phyloP scores from a whole-genome alignment of 1,140 invertebrate genomes.

The Laupala kohalensis region DNA sequence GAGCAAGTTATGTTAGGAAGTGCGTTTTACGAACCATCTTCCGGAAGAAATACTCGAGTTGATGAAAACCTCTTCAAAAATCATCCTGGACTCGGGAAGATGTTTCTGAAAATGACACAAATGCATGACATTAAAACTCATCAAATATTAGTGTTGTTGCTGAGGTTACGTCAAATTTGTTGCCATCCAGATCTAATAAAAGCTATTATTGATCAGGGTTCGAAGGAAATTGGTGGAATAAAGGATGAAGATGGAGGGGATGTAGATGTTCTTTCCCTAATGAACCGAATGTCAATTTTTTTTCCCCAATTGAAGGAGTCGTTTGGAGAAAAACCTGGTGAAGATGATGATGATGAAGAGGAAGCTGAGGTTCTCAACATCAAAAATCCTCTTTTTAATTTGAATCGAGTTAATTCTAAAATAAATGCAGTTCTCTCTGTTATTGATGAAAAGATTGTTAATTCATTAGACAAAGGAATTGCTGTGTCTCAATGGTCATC shows the following conservation, averaged over 20 bases:
- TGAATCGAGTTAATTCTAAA: constrained; percentile 45
- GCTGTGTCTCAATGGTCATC: constrained; percentile 81
- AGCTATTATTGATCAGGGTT: not conserved
- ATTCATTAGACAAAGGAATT: constrained; percentile 52
- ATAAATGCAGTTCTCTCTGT: constrained; percentile 9
- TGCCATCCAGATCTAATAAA: constrained; percentile 71
- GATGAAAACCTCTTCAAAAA: too few relatives aligned
- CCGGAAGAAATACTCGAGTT: not conserved
- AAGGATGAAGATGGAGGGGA: constrained; percentile 24
- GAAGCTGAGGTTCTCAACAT: not conserved
- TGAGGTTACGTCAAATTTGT: constrained; percentile 78
- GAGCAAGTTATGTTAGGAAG: constrained; percentile 25
- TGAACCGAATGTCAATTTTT: constrained; percentile 41
- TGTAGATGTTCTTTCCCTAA: constrained; percentile 43
- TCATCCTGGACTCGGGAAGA: constrained; percentile 23
- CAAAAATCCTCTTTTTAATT: constrained; percentile 53
- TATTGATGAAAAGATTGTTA: constrained; percentile 35
- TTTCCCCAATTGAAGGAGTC: constrained; percentile 36
- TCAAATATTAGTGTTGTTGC: constrained; percentile 65
- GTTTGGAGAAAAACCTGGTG: constrained; percentile 18
- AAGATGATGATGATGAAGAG: constrained; percentile 18
- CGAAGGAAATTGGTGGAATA: constrained; percentile 23
- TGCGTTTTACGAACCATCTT: not conserved
- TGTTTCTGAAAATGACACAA: constrained; percentile 45
- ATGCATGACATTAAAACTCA: constrained; percentile 38